Percentiles rank a stretch among this genome's conserved stretches.
Evolutionary conservation across 2,888 invertebrate species (phyloP).

Genomic region (Idaea dimidiata): DNA sequence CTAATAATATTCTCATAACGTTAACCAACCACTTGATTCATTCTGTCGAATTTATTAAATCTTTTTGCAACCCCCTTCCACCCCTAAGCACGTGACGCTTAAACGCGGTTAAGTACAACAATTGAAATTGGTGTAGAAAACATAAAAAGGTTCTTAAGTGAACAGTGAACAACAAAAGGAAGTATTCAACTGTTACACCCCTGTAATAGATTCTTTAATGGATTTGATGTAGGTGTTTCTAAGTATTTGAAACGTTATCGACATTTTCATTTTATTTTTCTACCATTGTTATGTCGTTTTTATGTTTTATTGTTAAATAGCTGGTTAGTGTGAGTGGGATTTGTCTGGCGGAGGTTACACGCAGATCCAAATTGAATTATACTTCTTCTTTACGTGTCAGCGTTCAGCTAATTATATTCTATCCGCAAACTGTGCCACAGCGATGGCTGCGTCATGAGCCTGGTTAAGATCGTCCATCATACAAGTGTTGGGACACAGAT

Average conservation of each 20-base stretch:
- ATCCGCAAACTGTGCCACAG: too few relatives aligned
- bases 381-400: too few relatives aligned
- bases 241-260: neutral
- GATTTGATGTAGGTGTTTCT: neutral
- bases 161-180: conserved; percentile 11
- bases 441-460: too few relatives aligned
- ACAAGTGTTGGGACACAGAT: too few relatives aligned
- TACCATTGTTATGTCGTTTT: neutral
- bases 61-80: conserved; percentile 41
- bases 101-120: conserved; percentile 12
- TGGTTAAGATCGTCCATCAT: too few relatives aligned
- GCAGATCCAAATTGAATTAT: too few relatives aligned
- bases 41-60: conserved; percentile 53
- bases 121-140: conserved; percentile 16
- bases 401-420: too few relatives aligned
- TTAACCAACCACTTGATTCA: conserved; percentile 36
- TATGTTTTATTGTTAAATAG: neutral
- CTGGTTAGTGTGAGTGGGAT: too few relatives aligned
- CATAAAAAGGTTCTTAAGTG: conserved; percentile 16
- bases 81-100: conserved; percentile 29
- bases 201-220: conserved; percentile 1
- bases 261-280: neutral
- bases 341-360: too few relatives aligned
- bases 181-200: conserved; percentile 8
- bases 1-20: conserved; percentile 38